Percentiles rank a stretch among this genome's conserved stretches.
These are phyloP conservation scores for Pangasius krempfi DNA, from an alignment of 2,797 vertebrate genomes.

Conservation along the genomic window DNA sequence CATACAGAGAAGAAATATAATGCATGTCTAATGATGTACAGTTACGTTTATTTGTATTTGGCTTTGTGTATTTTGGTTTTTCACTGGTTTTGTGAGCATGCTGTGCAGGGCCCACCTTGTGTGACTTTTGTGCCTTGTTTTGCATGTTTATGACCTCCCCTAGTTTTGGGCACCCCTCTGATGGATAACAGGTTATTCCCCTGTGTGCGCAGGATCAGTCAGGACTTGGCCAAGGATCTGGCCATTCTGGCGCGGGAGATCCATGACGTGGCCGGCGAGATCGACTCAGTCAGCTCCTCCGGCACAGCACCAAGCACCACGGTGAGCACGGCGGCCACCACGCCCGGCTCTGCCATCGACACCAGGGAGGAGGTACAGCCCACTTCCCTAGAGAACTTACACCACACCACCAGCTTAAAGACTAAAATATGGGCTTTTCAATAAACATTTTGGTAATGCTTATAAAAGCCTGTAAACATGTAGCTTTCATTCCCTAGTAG, in stretches of 20 bases:
- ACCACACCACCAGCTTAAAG: constrained; percentile 69
- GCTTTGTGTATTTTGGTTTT: background rate
- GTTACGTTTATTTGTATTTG: background rate
- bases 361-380: constrained; percentile 98
- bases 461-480: background rate
- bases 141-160: constrained; percentile 50
- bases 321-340: constrained; percentile 98
- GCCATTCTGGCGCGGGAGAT: constrained; percentile 98
- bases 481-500: constrained; percentile 18
- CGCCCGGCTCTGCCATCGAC: constrained; percentile 98
- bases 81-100: constrained; percentile 47
- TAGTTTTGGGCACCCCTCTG: constrained; percentile 73
- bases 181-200: constrained; percentile 84
- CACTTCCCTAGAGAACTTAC: constrained; percentile 65
- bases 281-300: constrained; percentile 97
- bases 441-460: background rate
- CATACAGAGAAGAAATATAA: background rate
- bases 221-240: constrained; percentile 91
- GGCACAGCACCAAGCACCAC: constrained; percentile 98
- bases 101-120: constrained; percentile 43
- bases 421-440: background rate
- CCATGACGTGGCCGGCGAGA: constrained; percentile 99
- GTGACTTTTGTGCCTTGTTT: constrained; percentile 48
- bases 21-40: background rate
- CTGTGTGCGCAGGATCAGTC: constrained; percentile 97